phyloP scores from a whole-genome alignment of 2,888 invertebrate genomes.

The Papilio gigon region DNA sequence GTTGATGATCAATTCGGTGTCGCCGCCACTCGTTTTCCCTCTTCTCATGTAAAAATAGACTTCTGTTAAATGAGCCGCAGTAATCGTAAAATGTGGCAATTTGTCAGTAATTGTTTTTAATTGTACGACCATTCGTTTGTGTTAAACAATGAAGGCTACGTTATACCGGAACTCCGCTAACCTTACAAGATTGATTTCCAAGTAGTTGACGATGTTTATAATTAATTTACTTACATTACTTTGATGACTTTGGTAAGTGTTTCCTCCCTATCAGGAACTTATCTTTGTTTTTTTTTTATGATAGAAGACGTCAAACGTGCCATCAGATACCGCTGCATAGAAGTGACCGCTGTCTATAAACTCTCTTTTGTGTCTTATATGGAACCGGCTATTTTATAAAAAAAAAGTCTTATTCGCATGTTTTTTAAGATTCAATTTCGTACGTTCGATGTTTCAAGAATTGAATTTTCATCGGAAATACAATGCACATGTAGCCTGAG shows the following conservation, averaged over 20 bases:
- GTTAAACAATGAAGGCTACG: slow-evolving; percentile 9
- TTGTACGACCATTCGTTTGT: slow-evolving; percentile 1
- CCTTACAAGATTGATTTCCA: background rate
- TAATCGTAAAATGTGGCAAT: slow-evolving; percentile 1
- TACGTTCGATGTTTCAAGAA: background rate
- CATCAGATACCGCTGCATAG: too few relatives aligned
- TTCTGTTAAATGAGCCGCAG: background rate
- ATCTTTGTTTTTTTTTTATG: background rate
- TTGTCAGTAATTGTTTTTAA: slow-evolving; percentile 15
- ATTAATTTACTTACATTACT: background rate
- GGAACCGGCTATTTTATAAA: background rate
- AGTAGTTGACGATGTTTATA: background rate
- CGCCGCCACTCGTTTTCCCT: too few relatives aligned
- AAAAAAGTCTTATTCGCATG: background rate
- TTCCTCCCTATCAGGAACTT: too few relatives aligned
- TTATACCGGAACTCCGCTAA: background rate
- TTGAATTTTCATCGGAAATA: slow-evolving; percentile 1
- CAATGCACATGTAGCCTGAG: background rate
- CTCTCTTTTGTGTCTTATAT: background rate
- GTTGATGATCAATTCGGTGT: too few relatives aligned
- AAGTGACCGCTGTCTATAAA: background rate
- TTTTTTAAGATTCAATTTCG: background rate
- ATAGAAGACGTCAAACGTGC: background rate
- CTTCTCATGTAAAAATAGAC: background rate
- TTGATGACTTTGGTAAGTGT: background rate